phyloP scores from a whole-genome alignment of 2,888 invertebrate species.

The Melolontha melolontha region DNA sequence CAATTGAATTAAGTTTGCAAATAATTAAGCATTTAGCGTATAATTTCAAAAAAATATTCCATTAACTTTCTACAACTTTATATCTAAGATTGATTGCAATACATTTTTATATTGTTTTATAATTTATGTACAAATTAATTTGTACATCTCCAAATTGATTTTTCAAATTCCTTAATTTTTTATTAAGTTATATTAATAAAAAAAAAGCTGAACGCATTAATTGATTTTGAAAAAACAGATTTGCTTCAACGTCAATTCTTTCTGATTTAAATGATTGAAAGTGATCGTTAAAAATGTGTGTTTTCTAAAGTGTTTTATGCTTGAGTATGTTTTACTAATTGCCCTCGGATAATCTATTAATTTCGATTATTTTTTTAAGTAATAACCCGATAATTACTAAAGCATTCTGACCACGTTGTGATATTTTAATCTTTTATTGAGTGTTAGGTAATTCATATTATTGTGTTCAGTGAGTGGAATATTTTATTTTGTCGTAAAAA shows the following conservation, averaged over 20 bases:
- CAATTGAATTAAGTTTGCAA: too few relatives aligned
- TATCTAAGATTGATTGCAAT: not conserved
- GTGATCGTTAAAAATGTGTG: not conserved
- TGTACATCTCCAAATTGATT: too few relatives aligned
- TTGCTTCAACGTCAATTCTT: not conserved
- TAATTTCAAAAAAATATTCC: too few relatives aligned
- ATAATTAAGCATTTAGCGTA: too few relatives aligned
- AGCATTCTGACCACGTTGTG: conserved; percentile 21
- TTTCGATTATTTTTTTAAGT: conserved; percentile 7
- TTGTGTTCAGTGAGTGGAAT: conserved; percentile 21
- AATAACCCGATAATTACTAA: conserved; percentile 28
- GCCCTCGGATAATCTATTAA: not conserved
- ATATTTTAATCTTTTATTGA: conserved; percentile 34
- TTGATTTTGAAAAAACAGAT: not conserved
- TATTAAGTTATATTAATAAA: too few relatives aligned
- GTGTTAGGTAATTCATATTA: conserved; percentile 8
- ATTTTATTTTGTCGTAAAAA: conserved; percentile 6
- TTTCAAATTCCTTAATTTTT: too few relatives aligned
- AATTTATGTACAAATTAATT: not conserved
- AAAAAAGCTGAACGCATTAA: too few relatives aligned
- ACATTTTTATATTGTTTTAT: not conserved
- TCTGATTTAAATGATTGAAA: conserved; percentile 25
- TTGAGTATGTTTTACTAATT: conserved; percentile 32
- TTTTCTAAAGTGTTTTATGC: conserved; percentile 5
- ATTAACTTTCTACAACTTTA: too few relatives aligned